Evolutionary conservation across 2,888 invertebrate species (phyloP), one percentile per base, ranked within the genome.

Genomic region (Lepetodrilus schrolli): DNA sequence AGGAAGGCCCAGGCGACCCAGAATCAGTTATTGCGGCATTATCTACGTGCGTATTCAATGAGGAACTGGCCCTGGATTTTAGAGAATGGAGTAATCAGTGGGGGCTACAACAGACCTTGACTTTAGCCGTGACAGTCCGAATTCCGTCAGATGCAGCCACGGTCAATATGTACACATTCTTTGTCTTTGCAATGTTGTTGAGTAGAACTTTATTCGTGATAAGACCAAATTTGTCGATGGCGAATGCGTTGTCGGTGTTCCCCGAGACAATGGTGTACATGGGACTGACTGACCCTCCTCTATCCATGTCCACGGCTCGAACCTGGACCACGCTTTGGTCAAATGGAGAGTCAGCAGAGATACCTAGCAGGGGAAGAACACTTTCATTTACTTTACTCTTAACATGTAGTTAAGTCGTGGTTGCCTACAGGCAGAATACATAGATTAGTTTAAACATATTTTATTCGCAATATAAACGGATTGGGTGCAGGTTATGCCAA

Each of bases 261-360:
- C 76, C 80, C 2, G n/a, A 7, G 10, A 37, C 17, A 13, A 74
- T 66, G 0, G 49, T 34, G 65, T 84, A 84, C 4, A 34, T 20
- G 20, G 85, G 75, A 1, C 72, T 48, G 0, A 71, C 73, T 0
- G 78, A 70, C 0, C 79, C 81, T 4, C 50, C 68, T 0, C 83
- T 69, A 73, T 87, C 87, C 13, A 72, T 50, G 51, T 87, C 87
- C 2, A 66, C 49, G 3, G 87, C 87, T n/a, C 75, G 48, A 8
- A 87, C 79, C 13, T 80, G 78, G 3, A 86, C 49, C 20, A 90
- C 86, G 66, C 84, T 83, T 66, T 87, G 83, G 13, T 84, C 86
- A 65, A 86, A 83, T 30, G 85, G 81, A 2, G 89, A 86, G 34
- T 86, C 76, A 10, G 81, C 79, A 0, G 89, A 85, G 30, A 90